Evolutionary conservation across 2,797 vertebrate species (phyloP).

Genomic region (Bradypodion pumilum): DNA sequence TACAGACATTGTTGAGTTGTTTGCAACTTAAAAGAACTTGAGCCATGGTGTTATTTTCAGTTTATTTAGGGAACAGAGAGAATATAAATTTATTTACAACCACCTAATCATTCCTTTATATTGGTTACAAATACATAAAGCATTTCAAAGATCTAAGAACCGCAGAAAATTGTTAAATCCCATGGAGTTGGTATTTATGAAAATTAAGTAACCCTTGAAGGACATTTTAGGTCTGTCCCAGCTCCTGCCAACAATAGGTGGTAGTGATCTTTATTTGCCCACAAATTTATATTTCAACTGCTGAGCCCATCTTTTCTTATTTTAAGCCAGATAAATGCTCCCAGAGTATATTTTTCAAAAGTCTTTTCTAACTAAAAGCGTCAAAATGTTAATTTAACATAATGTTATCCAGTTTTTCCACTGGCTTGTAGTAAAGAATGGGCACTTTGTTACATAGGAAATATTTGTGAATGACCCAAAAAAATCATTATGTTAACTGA

Average conservation of each 20-base stretch:
- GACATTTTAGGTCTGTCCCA: neutral
- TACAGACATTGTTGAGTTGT: too few relatives aligned
- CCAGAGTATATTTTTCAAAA: neutral
- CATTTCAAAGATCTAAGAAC: neutral
- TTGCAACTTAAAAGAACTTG: too few relatives aligned
- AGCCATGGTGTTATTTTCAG: too few relatives aligned
- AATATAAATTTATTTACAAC: neutral
- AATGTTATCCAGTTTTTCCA: slow-evolving; percentile 29
- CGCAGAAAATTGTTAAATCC: neutral
- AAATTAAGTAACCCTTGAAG: neutral
- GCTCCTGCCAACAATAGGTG: too few relatives aligned
- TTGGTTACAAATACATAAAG: neutral
- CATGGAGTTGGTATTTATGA: neutral
- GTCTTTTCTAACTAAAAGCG: slow-evolving; percentile 1
- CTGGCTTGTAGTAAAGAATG: slow-evolving; percentile 9
- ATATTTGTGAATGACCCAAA: slow-evolving; percentile 21
- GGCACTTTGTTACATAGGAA: slow-evolving; percentile 27
- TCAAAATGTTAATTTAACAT: slow-evolving; percentile 30
- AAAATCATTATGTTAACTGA: slow-evolving; percentile 22
- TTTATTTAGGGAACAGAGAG: too few relatives aligned
- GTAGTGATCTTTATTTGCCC: neutral
- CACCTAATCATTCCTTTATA: neutral
- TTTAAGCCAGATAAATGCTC: neutral
- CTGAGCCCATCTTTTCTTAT: neutral
- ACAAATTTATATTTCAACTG: neutral